phyloP scores from a whole-genome alignment of 2,888 invertebrate species.

The Psylliodes chrysocephalus region DNA sequence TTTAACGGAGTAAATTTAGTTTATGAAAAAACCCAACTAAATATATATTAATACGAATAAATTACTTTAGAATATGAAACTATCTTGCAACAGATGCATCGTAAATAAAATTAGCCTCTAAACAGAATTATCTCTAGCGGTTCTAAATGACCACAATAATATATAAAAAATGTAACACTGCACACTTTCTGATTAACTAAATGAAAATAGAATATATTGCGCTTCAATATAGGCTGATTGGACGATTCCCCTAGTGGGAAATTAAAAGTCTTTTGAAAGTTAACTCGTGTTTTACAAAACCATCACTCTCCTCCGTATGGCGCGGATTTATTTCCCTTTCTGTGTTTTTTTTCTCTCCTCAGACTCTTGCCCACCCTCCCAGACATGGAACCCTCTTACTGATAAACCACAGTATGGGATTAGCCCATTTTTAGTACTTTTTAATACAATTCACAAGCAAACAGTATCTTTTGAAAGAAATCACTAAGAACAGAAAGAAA shows the following conservation, averaged over 20 bases:
- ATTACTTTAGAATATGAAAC: no score
- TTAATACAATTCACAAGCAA: no score
- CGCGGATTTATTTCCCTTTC: constrained; percentile 29
- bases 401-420: constrained; percentile 3
- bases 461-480: no score
- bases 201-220: constrained; percentile 26
- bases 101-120: neutral
- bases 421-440: neutral
- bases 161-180: neutral
- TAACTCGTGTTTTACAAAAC: constrained; percentile 46
- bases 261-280: constrained; percentile 52
- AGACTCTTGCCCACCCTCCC: constrained; percentile 16
- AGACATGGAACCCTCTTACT: neutral
- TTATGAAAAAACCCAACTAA: no score
- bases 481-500: no score
- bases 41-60: no score
- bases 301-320: constrained; percentile 45
- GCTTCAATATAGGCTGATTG: constrained; percentile 33
- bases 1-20: no score
- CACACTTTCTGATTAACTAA: neutral
- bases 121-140: neutral
- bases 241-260: constrained; percentile 30
- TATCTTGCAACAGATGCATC: no score
- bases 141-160: neutral
- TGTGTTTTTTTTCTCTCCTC: constrained; percentile 30